Evolutionary conservation across 2,888 invertebrate species (phyloP).

Genomic region (Branchellion lobata): DNA sequence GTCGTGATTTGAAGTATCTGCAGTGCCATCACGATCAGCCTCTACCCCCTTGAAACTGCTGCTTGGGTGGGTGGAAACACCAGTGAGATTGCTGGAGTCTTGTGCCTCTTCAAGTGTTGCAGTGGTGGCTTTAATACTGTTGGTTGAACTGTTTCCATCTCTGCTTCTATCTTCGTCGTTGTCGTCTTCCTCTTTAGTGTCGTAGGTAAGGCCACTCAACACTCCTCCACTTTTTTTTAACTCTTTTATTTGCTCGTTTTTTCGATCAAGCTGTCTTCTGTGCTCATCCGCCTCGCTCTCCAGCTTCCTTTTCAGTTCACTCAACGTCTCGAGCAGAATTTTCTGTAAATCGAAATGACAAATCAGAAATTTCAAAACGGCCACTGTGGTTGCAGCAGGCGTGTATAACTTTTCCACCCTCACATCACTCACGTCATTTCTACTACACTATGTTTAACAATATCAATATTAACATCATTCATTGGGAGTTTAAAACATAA

Average conservation of each 20-base stretch:
- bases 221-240: background rate
- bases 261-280: conserved; percentile 74
- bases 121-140: no score
- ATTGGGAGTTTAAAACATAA: no score
- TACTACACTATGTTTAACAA: background rate
- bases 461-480: no score
- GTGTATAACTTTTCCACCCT: no score
- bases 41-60: no score
- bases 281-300: conserved; percentile 77
- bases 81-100: background rate
- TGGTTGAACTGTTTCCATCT: background rate
- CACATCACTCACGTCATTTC: background rate
- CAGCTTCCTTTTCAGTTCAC: conserved; percentile 79
- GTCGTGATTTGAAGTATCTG: no score
- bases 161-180: background rate
- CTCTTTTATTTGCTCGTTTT: conserved; percentile 66
- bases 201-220: no score
- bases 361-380: background rate
- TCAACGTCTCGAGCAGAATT: conserved; percentile 80
- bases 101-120: background rate
- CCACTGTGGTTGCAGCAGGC: no score
- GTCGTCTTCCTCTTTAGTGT: background rate
- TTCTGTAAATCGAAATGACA: conserved; percentile 63
- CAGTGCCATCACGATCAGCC: no score
- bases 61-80: background rate